Base-by-base conservation (phyloP, 2,113 vertebrate genomes). In the Rhodinocichla rosea region DNA sequence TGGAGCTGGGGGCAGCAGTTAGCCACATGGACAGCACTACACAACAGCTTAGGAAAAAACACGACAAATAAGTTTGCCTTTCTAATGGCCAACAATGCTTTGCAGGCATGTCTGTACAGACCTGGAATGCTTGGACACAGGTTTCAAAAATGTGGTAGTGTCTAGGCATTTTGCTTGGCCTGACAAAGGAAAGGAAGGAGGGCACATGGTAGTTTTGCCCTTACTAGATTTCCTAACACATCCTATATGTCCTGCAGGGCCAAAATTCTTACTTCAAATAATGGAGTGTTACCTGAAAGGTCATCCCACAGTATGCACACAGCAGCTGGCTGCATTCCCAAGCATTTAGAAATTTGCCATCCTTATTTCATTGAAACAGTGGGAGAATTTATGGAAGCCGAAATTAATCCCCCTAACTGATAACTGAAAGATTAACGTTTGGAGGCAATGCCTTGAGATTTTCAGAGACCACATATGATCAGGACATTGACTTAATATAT, bases 391-490 rank as follows among this genome's bases (percentile, higher is more conserved):
- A 71, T 68, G 64, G 80, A 95, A 79, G 47, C n/a, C 67, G 68
- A 95, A 90, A 42, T 90, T 44, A 92, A 92, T 89, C 90, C 71
- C 56, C 59, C 60, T 83, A 93, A 88, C 79, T 89, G 85, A 86
- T 78, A 95, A 94, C 56, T 87, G 88, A 81, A 92, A 71, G 64
- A 88, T 94, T 93, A 92, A 90, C 60, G 92, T 95, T 49, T 83
- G 79, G n/a, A 90, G n/a, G n/a, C 76, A 92, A 88, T 57, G 88
- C 40, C 64, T 77, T 67, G 82, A 83, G 85, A 92, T 83, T 93
- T 93, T 83, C 93, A 94, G 83, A 56, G 83, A 94, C 60, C 79
- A 75, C 52, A 84, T 82, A 74, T 5, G 4, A 88, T 52, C 47
- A 81, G 49, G 20, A 90, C 83, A 32, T 28, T 71, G 52, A 83